Conservation (phyloP, 1,140 invertebrate species). For the Hyles vespertilio region DNA sequence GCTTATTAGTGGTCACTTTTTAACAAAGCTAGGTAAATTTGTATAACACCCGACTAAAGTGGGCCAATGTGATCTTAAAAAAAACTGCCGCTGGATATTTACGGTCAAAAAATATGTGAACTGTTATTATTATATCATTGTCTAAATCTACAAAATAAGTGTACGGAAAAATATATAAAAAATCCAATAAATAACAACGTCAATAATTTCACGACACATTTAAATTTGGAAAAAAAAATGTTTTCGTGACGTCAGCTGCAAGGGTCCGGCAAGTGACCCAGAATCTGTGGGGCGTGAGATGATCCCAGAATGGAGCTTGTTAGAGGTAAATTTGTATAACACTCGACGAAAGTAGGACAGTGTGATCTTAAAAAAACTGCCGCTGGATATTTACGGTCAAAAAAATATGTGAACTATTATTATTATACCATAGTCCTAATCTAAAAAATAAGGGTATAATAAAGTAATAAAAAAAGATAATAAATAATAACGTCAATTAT, state of each 20-base stretch:
- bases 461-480: no score
- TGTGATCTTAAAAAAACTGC: conserved; percentile 25
- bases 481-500: background rate
- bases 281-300: conserved; percentile 43
- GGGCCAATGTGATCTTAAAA: conserved; percentile 43
- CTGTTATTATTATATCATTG: no score
- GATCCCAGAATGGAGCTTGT: conserved; percentile 42
- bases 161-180: no score
- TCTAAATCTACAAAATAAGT: no score
- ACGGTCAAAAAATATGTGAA: no score
- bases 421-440: no score
- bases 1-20: conserved; percentile 56
- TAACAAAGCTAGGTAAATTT: conserved; percentile 49
- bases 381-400: conserved; percentile 10
- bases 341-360: conserved; percentile 46
- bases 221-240: no score
- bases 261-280: background rate
- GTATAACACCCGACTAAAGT: conserved; percentile 44
- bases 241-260: no score
- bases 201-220: background rate
- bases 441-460: no score
- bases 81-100: conserved; percentile 23
- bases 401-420: no score
- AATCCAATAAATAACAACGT: no score
- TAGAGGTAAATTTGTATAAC: conserved; percentile 56